Percentiles rank a stretch among this genome's conserved stretches.
phyloP scores from a whole-genome alignment of 2,888 invertebrate genomes.

The Leptopilina syphax region DNA sequence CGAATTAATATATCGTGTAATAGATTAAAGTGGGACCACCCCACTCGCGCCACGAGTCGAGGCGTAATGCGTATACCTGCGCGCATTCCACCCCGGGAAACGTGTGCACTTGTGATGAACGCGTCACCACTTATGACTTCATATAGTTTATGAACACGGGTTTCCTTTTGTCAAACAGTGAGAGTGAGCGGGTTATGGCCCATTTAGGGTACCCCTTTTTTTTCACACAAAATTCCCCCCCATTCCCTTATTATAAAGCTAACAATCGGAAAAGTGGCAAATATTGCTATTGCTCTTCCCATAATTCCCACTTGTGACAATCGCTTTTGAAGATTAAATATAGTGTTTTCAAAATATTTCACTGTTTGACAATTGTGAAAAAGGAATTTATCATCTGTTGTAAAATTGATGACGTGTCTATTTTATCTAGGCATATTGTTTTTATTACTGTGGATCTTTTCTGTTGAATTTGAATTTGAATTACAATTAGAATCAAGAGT shows the following conservation, averaged over 20 bases:
- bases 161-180: slow-evolving; percentile 30
- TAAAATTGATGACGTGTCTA: no score
- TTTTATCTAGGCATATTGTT: no score
- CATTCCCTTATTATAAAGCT: slow-evolving; percentile 27
- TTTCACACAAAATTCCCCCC: slow-evolving; percentile 27
- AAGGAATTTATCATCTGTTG: no score
- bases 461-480: no score
- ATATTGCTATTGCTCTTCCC: neutral
- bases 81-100: slow-evolving; percentile 1
- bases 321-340: neutral
- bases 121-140: slow-evolving; percentile 41
- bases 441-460: no score
- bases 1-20: slow-evolving; percentile 50
- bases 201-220: slow-evolving; percentile 29
- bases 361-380: no score
- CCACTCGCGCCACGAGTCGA: slow-evolving; percentile 25
- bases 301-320: neutral
- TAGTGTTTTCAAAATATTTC: no score
- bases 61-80: slow-evolving; percentile 50
- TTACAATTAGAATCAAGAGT: no score
- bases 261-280: slow-evolving; percentile 44
- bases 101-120: slow-evolving; percentile 40
- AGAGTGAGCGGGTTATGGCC: slow-evolving; percentile 41
- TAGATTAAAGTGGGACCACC: slow-evolving; percentile 44
- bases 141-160: slow-evolving; percentile 6